Evolutionary conservation across 2,797 vertebrate species (phyloP).

Genomic region (Bradypus variegatus): DNA sequence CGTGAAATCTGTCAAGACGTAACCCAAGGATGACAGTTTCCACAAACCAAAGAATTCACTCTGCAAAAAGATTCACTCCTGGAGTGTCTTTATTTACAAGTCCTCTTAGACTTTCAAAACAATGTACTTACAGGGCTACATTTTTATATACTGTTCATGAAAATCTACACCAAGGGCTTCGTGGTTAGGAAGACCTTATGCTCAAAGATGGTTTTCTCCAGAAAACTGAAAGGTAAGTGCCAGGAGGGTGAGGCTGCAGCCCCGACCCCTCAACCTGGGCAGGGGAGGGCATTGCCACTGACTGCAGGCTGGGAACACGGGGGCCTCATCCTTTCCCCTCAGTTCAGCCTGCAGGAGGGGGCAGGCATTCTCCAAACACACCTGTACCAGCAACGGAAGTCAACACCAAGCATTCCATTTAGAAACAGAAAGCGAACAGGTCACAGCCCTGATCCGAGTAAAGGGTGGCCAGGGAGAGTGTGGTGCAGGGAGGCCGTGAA

Average conservation of each 20-base stretch:
- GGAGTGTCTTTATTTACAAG: neutral
- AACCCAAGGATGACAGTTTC: neutral
- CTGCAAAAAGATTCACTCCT: neutral
- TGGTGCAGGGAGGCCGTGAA: neutral
- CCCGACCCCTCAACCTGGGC: neutral
- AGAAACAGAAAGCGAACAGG: neutral
- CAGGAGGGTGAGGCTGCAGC: neutral
- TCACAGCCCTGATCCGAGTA: too few relatives aligned
- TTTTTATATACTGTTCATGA: neutral
- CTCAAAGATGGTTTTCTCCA: neutral
- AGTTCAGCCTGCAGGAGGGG: neutral
- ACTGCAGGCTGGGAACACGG: too few relatives aligned
- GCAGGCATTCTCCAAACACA: neutral
- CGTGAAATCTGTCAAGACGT: neutral
- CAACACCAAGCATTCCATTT: neutral
- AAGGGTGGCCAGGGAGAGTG: neutral
- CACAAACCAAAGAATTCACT: neutral
- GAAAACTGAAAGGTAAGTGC: neutral
- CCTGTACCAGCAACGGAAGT: neutral
- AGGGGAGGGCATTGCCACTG: neutral
- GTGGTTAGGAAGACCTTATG: neutral
- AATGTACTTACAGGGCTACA: neutral
- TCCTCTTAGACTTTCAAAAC: neutral
- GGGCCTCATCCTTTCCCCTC: neutral
- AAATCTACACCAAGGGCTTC: neutral